Evolutionary conservation across 2,113 vertebrate species (phyloP), one percentile per base, ranked within the genome.

Genomic region (Rhineura floridana): DNA sequence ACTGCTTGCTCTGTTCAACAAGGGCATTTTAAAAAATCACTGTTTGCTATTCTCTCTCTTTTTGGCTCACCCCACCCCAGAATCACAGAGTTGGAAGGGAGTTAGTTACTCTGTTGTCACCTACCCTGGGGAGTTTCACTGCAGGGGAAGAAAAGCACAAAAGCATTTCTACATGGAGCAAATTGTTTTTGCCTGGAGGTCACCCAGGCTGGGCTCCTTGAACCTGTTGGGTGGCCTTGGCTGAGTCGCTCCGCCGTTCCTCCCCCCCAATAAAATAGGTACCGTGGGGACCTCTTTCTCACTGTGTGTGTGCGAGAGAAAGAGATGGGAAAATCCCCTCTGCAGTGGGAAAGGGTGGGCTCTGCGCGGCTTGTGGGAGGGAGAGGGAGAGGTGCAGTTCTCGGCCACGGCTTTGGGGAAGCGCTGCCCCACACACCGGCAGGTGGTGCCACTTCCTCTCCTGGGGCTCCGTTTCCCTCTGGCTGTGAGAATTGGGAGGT

Each of bases 381-480:
- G 55, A 39, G 79, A 12, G 36, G 36, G 0, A 46, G 25, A n/a
- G 76, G 12, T 48, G 55, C 55, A 59, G 15, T 59, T 59, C 55
- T 59, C 55, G 21, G 2, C 30, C 67, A 3, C 69, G 11, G 0
- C 0, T 80, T 5, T 44, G 88, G 83, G n/a, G 6, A 62, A 23
- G 0, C 13, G n/a, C 39, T 46, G 80, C 39, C 28, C 11, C 0
- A 0, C 10, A 79, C 52, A 13, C n/a, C 83, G 80, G 89, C 33
- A 85, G 84, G 81, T 88, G 90, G 69, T 0, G 23, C 88, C 36
- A n/a, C 79, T 94, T 93, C 89, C 89, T 91, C 72, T 88, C 93
- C 36, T 69, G 0, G 90, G 91, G 86, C 7, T 0, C 88, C 84
- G 91, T 90, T 93, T 85, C 82, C 78, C 76, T 86, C 70, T 87